Percentiles rank a stretch among this genome's conserved stretches.
These are phyloP conservation scores for Molossus molossus DNA, from an alignment of 2,797 vertebrate species.

Conservation along the genomic window DNA sequence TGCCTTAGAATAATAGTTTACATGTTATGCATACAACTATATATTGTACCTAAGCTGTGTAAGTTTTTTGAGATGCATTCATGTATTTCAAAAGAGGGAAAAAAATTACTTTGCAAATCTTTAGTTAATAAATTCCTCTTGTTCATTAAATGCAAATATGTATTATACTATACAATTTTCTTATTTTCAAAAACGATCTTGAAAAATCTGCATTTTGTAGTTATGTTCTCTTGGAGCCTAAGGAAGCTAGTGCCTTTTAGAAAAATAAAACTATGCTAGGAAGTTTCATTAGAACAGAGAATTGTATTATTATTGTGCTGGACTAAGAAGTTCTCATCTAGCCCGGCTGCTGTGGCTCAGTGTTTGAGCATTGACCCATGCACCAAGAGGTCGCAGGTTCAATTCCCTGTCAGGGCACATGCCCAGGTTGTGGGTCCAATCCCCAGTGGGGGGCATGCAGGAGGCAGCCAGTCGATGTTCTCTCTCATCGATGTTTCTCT, in stretches of 20 bases:
- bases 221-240: neutral
- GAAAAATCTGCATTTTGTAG: constrained; percentile 44
- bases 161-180: constrained; percentile 14
- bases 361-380: too few relatives aligned
- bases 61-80: constrained; percentile 52
- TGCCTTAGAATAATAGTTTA: constrained; percentile 55
- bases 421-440: too few relatives aligned
- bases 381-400: too few relatives aligned
- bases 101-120: constrained; percentile 57
- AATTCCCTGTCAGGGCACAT: too few relatives aligned
- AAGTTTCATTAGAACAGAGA: constrained; percentile 14
- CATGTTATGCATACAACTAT: neutral
- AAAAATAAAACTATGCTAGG: constrained; percentile 54
- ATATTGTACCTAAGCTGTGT: neutral
- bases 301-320: constrained; percentile 16
- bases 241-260: constrained; percentile 9
- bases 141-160: constrained; percentile 33
- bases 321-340: neutral
- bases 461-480: too few relatives aligned
- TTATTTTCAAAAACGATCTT: constrained; percentile 67
- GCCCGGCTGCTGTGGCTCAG: too few relatives aligned
- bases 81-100: constrained; percentile 62
- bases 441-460: too few relatives aligned
- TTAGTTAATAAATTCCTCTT: constrained; percentile 50
- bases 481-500: too few relatives aligned